Evolutionary conservation across 2,797 vertebrate genomes (phyloP), one percentile per base, ranked within the genome.

Genomic region (Neomorphus geoffroyi): DNA sequence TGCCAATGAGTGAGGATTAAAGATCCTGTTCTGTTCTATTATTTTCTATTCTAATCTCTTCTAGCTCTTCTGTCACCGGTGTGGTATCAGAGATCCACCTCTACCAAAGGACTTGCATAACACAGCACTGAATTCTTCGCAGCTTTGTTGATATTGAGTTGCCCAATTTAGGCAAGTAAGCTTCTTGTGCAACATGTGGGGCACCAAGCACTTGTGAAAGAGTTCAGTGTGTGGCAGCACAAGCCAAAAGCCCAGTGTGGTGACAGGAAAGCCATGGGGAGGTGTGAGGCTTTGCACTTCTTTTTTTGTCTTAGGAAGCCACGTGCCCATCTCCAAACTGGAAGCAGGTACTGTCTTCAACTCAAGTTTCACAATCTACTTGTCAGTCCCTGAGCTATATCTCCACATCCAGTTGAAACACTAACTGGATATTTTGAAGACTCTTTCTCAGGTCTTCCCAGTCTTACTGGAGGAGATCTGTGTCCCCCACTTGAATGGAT

Each of bases 1-100:
- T 92, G 90, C 16, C 8, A 41, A 43, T 64, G 80, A 88, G 81
- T 81, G 82, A 82, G 41, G 71, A 92, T 94, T 91, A 90, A 93
- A 93, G 46, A 17, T 86, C 21, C n/a, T 56, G 32, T 85, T 73
- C 71, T 72, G 14, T 87, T 71, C 37, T 48, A 33, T 82, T 92
- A 7, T 94, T 72, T 91, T 92, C 62, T 81, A 2, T 88, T 89
- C 57, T 95, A 86, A 88, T 78, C 46, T 80, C 43, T 92, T 72
- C 62, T 75, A 86, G n/a, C 16, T 73, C 11, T 69, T 92, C 77
- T 93, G 26, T 79, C 54, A 81, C 10, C 72, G 35, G 45, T n/a
- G 24, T 73, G 45, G 17, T 79, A 93, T 82, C 88, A 79, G 77
- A 92, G 82, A 91, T 84, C 56, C 50, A 50, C 60, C 94, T 90